A percentile compares a stretch with the other conserved stretches of the same genome.
Conservation (phyloP, 2,797 vertebrate genomes). For the Pelobates cultripes region DNA sequence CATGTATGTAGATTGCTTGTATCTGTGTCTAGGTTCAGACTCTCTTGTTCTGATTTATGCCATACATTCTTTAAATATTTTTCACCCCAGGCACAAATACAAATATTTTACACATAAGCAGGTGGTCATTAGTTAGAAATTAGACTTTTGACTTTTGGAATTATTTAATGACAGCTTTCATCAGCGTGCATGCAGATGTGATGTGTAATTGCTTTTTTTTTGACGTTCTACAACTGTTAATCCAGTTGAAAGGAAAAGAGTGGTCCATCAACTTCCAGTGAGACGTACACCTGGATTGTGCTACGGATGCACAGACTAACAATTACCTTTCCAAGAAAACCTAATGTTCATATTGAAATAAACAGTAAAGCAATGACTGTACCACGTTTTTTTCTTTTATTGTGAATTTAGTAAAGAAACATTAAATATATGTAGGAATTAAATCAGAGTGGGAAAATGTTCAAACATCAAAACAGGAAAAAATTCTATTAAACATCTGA, state of each 20-base stretch:
- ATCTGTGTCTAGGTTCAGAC: not conserved
- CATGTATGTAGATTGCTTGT: conserved; percentile 7
- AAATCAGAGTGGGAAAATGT: not conserved
- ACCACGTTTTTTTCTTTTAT: not conserved
- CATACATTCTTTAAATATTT: conserved; percentile 2
- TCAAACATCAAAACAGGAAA: no score
- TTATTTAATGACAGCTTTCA: conserved; percentile 50
- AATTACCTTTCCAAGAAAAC: conserved; percentile 30
- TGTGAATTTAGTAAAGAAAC: conserved; percentile 2
- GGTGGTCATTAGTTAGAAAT: conserved; percentile 48
- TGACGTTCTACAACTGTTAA: conserved; percentile 27
- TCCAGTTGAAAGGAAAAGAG: conserved; percentile 51
- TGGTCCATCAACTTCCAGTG: conserved; percentile 15
- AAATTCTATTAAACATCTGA: no score
- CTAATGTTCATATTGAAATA: not conserved
- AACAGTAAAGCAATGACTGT: not conserved
- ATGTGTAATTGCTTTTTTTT: conserved; percentile 35
- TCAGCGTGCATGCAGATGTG: conserved; percentile 50
- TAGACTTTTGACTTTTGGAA: conserved; percentile 52
- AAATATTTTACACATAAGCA: conserved; percentile 38
- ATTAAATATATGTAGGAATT: conserved; percentile 7
- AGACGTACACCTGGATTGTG: conserved; percentile 44
- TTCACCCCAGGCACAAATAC: conserved; percentile 44
- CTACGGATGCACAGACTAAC: conserved; percentile 15
- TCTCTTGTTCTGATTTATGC: not conserved